Evolutionary conservation across 2,113 vertebrate genomes (phyloP).

Genomic region (Lagopus leucura): DNA sequence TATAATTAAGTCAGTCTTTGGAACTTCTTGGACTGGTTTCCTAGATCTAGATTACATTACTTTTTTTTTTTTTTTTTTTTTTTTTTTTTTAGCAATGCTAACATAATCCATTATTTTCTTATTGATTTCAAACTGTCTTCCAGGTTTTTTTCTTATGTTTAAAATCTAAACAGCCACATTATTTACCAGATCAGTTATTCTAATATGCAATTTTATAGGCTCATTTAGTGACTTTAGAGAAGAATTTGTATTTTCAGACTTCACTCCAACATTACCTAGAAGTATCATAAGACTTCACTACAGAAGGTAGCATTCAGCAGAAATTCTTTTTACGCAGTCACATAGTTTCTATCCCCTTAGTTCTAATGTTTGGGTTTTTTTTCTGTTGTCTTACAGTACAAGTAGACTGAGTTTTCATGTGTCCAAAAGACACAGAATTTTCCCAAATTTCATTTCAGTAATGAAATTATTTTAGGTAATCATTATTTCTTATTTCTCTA

Average conservation of each 20-base stretch:
- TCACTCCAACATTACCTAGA: background rate
- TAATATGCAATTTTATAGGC: background rate
- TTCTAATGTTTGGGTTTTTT: background rate
- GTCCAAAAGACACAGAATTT: background rate
- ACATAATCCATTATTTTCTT: background rate
- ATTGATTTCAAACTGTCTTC: background rate
- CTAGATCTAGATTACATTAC: background rate
- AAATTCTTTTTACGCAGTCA: background rate
- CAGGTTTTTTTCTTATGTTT: background rate
- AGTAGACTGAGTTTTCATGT: background rate
- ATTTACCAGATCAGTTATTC: background rate
- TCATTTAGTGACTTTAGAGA: slow-evolving; percentile 9
- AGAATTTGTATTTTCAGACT: slow-evolving; percentile 33
- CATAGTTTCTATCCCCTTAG: background rate
- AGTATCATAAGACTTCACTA: background rate
- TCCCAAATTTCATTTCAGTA: background rate
- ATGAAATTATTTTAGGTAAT: background rate
- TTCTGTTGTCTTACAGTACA: background rate
- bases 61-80: background rate
- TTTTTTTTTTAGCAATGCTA: background rate
- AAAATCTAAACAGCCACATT: background rate
- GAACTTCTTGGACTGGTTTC: background rate
- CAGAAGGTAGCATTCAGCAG: slow-evolving; percentile 30
- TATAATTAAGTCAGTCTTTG: background rate
- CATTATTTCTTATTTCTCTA: background rate